Conservation (phyloP, 2,888 invertebrate genomes). For the Iselma pallidipennis region DNA sequence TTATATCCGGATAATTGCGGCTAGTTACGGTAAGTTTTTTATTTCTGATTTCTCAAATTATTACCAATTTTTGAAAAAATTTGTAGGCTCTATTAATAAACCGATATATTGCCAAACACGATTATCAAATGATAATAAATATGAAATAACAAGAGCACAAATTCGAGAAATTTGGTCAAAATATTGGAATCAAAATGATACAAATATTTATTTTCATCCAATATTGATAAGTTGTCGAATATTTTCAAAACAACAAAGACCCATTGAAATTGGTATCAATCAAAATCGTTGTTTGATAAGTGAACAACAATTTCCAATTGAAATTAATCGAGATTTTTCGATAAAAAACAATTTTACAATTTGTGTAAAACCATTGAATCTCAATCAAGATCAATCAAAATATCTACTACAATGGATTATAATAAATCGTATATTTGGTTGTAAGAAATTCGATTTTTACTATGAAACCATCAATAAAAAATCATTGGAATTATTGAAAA, state of each 20-base stretch:
- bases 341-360: constrained; percentile 58
- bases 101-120: constrained; percentile 63
- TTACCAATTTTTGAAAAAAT: constrained; percentile 2
- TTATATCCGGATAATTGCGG: constrained; percentile 45
- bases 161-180: constrained; percentile 67
- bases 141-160: constrained; percentile 55
- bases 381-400: constrained; percentile 64
- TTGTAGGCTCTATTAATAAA: constrained; percentile 50
- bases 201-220: constrained; percentile 59
- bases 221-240: constrained; percentile 67
- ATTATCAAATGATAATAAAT: constrained; percentile 41
- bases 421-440: constrained; percentile 68
- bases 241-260: constrained; percentile 56
- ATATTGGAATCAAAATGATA: constrained; percentile 61
- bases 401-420: constrained; percentile 74
- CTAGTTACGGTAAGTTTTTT: constrained; percentile 40
- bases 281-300: constrained; percentile 57
- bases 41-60: not conserved
- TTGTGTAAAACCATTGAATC: constrained; percentile 74
- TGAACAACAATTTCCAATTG: constrained; percentile 42
- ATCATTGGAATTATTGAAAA: constrained; percentile 49
- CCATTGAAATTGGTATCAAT: constrained; percentile 58
- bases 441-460: constrained; percentile 68
- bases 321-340: constrained; percentile 43
- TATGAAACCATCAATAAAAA: constrained; percentile 63